phyloP scores from a whole-genome alignment of 1,140 invertebrate genomes.

The Drosophila bipectinata region DNA sequence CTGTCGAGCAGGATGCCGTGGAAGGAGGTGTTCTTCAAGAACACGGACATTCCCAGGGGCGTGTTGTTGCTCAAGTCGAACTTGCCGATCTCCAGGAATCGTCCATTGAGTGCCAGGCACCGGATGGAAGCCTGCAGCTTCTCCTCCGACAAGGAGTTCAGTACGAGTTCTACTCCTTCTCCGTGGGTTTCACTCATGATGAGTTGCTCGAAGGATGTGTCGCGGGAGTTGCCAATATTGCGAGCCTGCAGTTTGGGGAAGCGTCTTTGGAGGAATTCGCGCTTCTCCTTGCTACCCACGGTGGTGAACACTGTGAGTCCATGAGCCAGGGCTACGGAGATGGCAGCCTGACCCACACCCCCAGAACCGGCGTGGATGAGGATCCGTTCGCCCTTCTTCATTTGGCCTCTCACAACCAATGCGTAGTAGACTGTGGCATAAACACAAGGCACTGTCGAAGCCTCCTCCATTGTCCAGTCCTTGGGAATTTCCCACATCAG shows the following conservation, averaged over 20 bases:
- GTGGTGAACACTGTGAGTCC: slow-evolving; percentile 95
- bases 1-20: slow-evolving; percentile 98
- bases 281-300: slow-evolving; percentile 94
- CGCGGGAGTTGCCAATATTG: slow-evolving; percentile 96
- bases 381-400: slow-evolving; percentile 93
- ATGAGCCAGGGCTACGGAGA: slow-evolving; percentile 94
- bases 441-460: slow-evolving; percentile 96
- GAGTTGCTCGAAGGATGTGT: slow-evolving; percentile 95
- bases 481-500: slow-evolving; percentile 96
- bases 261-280: slow-evolving; percentile 93
- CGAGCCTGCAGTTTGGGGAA: slow-evolving; percentile 93
- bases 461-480: slow-evolving; percentile 95
- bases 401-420: slow-evolving; percentile 92
- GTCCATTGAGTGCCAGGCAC: slow-evolving; percentile 94
- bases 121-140: slow-evolving; percentile 96
- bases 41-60: slow-evolving; percentile 95
- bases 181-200: slow-evolving; percentile 91
- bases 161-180: slow-evolving; percentile 94
- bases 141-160: slow-evolving; percentile 97
- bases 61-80: slow-evolving; percentile 97
- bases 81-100: slow-evolving; percentile 99
- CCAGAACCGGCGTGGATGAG: slow-evolving; percentile 98
- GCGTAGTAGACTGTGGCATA: slow-evolving; percentile 97
- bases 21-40: slow-evolving; percentile 98
- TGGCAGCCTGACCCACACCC: slow-evolving; percentile 97